These are phyloP conservation scores for Phengaris alcon DNA, from an alignment of 2,888 invertebrate genomes.

Conservation along the genomic window DNA sequence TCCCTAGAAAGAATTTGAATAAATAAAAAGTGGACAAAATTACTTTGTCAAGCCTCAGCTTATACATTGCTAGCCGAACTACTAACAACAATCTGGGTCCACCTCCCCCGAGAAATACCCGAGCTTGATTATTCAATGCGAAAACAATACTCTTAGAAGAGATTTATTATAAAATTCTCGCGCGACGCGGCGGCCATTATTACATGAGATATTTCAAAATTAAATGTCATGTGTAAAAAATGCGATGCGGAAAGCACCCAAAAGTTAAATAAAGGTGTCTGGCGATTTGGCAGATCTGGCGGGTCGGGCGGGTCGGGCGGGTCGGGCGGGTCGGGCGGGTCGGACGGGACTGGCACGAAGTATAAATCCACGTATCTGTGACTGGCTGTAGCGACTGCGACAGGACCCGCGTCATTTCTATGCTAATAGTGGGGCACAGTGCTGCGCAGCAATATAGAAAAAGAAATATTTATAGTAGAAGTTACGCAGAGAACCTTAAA, in stretches of 20 bases:
- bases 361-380: conserved; percentile 13
- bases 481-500: not conserved
- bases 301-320: not conserved
- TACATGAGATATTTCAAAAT: not conserved
- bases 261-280: conserved; percentile 28
- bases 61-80: not conserved
- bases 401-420: not conserved
- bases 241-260: conserved; percentile 18
- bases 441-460: not conserved
- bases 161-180: not conserved
- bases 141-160: conserved; percentile 1
- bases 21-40: conserved; percentile 13
- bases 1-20: not conserved
- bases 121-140: conserved; percentile 9
- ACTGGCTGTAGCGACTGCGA: not conserved
- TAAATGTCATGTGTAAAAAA: conserved; percentile 14
- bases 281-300: not conserved
- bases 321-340: not conserved
- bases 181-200: not conserved
- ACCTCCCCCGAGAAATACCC: conserved; percentile 8
- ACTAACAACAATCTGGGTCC: conserved; percentile 2
- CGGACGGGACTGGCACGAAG: not conserved
- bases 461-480: not conserved
- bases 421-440: not conserved
- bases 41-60: not conserved